phyloP scores from a whole-genome alignment of 2,888 invertebrate genomes.

The Polymixis flavicincta region DNA sequence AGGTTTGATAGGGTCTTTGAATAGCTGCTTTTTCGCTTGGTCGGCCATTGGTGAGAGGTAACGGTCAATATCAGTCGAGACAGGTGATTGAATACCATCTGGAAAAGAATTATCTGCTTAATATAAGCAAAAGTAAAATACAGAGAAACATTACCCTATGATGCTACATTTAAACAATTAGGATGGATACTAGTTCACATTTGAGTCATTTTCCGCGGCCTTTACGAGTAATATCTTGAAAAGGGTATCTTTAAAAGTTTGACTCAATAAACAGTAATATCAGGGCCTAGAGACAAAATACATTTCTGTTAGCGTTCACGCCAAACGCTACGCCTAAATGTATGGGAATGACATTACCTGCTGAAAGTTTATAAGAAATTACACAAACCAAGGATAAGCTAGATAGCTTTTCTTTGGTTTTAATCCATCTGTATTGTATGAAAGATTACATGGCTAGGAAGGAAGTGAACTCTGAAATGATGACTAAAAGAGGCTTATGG shows the following conservation, averaged over 20 bases:
- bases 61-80: slow-evolving; percentile 91
- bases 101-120: slow-evolving; percentile 38
- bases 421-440: neutral
- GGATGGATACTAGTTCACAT: neutral
- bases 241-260: neutral
- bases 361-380: neutral
- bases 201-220: neutral
- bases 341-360: too few relatives aligned
- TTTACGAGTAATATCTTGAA: neutral
- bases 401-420: neutral
- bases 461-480: neutral
- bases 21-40: slow-evolving; percentile 87
- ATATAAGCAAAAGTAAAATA: neutral
- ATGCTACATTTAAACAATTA: too few relatives aligned
- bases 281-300: too few relatives aligned
- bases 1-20: slow-evolving; percentile 90
- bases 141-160: neutral
- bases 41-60: slow-evolving; percentile 92
- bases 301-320: too few relatives aligned
- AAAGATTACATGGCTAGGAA: neutral
- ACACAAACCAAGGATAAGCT: neutral
- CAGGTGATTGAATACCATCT: slow-evolving; percentile 89
- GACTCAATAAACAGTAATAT: neutral
- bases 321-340: too few relatives aligned
- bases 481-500: neutral